phyloP scores from a whole-genome alignment of 1,140 invertebrate species.

The Sipha flava region DNA sequence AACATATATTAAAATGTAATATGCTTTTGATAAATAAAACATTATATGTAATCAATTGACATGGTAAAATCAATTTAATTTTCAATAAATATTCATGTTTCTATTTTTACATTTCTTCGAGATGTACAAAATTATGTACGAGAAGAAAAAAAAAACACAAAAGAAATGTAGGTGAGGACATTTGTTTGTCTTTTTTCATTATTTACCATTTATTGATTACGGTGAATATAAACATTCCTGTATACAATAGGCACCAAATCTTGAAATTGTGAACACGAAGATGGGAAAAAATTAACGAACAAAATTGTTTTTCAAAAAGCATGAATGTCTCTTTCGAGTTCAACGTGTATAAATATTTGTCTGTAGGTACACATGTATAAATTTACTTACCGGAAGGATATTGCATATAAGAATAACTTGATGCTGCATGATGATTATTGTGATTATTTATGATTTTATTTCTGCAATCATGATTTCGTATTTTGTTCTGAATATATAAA shows the following conservation, averaged over 20 bases:
- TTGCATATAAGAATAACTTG: neutral
- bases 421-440: neutral
- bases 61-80: neutral
- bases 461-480: neutral
- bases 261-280: neutral
- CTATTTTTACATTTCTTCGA: too few relatives aligned
- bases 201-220: slow-evolving; percentile 9
- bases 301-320: neutral
- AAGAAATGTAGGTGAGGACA: too few relatives aligned
- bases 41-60: neutral
- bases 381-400: neutral
- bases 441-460: neutral
- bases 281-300: neutral
- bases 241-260: neutral
- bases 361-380: neutral
- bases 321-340: neutral
- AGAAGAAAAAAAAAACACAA: too few relatives aligned
- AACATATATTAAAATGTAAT: neutral
- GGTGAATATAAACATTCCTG: neutral
- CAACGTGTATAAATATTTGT: neutral
- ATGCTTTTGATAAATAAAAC: neutral
- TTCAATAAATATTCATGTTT: neutral
- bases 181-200: neutral
- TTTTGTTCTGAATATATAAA: neutral
- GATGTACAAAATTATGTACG: too few relatives aligned